Conservation (phyloP, 1,140 invertebrate species). For the Ceratosolen fusciceps region DNA sequence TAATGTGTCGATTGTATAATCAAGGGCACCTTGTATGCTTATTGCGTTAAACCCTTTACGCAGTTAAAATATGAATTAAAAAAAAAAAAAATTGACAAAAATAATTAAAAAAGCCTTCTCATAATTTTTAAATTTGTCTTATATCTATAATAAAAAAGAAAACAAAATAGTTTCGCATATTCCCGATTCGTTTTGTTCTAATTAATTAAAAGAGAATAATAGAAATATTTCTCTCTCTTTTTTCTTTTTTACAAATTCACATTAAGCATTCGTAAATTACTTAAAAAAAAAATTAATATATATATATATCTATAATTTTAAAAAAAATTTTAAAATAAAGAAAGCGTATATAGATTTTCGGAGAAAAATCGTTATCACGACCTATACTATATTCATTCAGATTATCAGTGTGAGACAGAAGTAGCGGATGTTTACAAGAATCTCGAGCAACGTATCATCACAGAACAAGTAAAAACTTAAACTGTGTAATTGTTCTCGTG, state of each 20-base stretch:
- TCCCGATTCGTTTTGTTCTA: neutral
- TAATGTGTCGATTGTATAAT: neutral
- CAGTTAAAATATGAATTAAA: no score
- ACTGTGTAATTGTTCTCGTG: conserved; percentile 2
- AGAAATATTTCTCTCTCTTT: no score
- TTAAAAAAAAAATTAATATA: no score
- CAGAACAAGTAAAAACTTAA: conserved; percentile 3
- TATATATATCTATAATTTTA: no score
- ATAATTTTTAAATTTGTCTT: no score
- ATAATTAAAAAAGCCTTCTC: no score
- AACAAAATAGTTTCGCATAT: neutral
- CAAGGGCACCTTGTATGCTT: neutral
- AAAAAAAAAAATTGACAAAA: no score
- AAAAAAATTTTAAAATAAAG: no score
- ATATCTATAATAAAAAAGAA: neutral
- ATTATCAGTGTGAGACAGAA: conserved; percentile 40
- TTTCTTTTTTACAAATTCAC: no score
- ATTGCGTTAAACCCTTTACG: no score
- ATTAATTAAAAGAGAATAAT: neutral
- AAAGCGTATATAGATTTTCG: conserved; percentile 13
- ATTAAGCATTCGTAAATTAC: no score
- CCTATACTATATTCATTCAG: neutral
- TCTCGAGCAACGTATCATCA: neutral
- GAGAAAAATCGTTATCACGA: conserved; percentile 34
- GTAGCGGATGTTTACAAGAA: conserved; percentile 46